A percentile compares a stretch with the other conserved stretches of the same genome.
Evolutionary conservation across 2,113 vertebrate species (phyloP).

Genomic region (Larimichthys polyactis): DNA sequence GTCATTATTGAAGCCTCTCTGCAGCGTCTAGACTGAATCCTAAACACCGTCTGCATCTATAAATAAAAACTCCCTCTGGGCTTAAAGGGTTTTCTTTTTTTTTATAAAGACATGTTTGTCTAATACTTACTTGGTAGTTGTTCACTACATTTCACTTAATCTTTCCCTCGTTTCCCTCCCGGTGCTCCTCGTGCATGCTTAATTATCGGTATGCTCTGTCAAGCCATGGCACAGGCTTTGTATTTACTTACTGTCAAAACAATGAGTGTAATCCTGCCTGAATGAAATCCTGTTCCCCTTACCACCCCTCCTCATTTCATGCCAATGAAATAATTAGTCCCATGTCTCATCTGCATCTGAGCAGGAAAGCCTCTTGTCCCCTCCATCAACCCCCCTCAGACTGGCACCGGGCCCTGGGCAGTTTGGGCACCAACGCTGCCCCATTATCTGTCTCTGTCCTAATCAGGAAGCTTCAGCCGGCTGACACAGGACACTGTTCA

Average conservation of each 20-base stretch:
- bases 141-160: constrained; percentile 30
- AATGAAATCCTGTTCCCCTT: constrained; percentile 55
- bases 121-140: constrained; percentile 16
- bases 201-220: constrained; percentile 57
- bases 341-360: constrained; percentile 76
- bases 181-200: constrained; percentile 39
- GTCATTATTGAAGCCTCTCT: constrained; percentile 60
- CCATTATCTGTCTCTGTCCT: constrained; percentile 57
- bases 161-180: constrained; percentile 40
- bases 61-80: constrained; percentile 63
- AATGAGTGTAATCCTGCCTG: constrained; percentile 74
- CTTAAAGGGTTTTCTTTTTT: constrained; percentile 23
- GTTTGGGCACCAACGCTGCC: constrained; percentile 60
- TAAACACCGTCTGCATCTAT: constrained; percentile 63
- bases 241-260: constrained; percentile 77
- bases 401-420: constrained; percentile 70
- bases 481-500: constrained; percentile 37
- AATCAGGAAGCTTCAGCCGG: constrained; percentile 61
- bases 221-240: constrained; percentile 63
- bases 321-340: constrained; percentile 80
- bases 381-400: background rate
- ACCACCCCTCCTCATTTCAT: constrained; percentile 33
- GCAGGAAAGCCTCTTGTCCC: constrained; percentile 22
- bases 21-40: constrained; percentile 59
- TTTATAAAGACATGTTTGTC: constrained; percentile 28